These are phyloP conservation scores for Spodoptera litura DNA, from an alignment of 1,140 invertebrate genomes.

Conservation along the genomic window DNA sequence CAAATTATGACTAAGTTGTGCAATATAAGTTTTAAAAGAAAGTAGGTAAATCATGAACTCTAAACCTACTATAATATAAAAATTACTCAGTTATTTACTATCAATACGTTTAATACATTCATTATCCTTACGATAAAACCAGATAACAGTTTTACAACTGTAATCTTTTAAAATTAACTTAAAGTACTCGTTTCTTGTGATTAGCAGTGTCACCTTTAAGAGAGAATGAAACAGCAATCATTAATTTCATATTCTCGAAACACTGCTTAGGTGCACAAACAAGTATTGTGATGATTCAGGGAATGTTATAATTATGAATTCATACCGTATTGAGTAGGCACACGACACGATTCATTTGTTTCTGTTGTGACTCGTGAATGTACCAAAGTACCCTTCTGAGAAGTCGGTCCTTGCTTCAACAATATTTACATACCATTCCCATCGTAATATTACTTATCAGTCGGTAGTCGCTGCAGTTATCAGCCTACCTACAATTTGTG, in stretches of 20 bases:
- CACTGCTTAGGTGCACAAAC: neutral
- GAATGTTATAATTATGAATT: neutral
- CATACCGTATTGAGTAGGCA: neutral
- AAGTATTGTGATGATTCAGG: neutral
- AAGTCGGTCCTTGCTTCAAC: conserved; percentile 14
- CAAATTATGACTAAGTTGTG: too few relatives aligned
- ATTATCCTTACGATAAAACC: neutral
- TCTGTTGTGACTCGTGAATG: too few relatives aligned
- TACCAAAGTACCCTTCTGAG: neutral
- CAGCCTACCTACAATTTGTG: conserved; percentile 39
- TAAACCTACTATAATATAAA: neutral
- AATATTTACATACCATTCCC: conserved; percentile 30
- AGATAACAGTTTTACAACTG: neutral
- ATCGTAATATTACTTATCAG: conserved; percentile 15
- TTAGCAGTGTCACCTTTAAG: neutral
- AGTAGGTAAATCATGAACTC: too few relatives aligned
- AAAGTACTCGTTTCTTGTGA: neutral
- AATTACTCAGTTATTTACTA: neutral
- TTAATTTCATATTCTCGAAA: too few relatives aligned
- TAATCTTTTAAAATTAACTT: neutral
- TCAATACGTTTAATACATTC: neutral
- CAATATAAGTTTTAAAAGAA: too few relatives aligned
- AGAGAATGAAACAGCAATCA: neutral
- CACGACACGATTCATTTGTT: neutral
- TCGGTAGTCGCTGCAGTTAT: conserved; percentile 35